These are phyloP conservation scores for Tachina fera DNA, from an alignment of 2,888 invertebrate genomes.

Conservation along the genomic window DNA sequence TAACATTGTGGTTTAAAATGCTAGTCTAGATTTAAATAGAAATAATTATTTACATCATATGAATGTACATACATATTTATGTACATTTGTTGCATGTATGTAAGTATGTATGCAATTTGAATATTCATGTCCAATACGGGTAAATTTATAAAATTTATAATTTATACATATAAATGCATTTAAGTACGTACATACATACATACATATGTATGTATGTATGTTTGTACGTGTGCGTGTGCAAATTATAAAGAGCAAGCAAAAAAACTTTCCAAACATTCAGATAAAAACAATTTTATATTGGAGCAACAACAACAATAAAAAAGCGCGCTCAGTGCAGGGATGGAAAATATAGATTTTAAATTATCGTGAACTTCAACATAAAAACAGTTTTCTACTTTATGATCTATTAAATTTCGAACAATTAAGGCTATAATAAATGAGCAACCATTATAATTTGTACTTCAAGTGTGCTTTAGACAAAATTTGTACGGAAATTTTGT, in stretches of 20 bases:
- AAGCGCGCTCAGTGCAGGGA: neutral
- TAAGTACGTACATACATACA: neutral
- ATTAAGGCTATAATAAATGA: too few species aligned
- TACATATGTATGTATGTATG: neutral
- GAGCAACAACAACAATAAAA: constrained; percentile 16
- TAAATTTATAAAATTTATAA: too few species aligned
- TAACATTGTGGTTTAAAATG: constrained; percentile 52
- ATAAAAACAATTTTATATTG: constrained; percentile 23
- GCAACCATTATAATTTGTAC: too few species aligned
- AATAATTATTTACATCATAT: constrained; percentile 8
- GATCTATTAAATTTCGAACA: too few species aligned
- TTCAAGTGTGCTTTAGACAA: too few species aligned
- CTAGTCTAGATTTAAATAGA: constrained; percentile 55
- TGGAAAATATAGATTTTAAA: neutral
- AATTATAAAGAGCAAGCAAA: constrained; percentile 43
- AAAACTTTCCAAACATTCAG: constrained; percentile 10
- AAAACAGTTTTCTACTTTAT: too few species aligned
- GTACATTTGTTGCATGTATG: too few species aligned
- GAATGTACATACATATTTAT: too few species aligned
- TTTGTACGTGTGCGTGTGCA: constrained; percentile 3
- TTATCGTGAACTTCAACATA: neutral
- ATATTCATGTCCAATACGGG: too few species aligned
- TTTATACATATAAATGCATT: too few species aligned
- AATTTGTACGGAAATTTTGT: too few species aligned
- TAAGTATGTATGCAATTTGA: too few species aligned